Evolutionary conservation across 2,113 vertebrate species (phyloP).

Genomic region (Daubentonia madagascariensis): DNA sequence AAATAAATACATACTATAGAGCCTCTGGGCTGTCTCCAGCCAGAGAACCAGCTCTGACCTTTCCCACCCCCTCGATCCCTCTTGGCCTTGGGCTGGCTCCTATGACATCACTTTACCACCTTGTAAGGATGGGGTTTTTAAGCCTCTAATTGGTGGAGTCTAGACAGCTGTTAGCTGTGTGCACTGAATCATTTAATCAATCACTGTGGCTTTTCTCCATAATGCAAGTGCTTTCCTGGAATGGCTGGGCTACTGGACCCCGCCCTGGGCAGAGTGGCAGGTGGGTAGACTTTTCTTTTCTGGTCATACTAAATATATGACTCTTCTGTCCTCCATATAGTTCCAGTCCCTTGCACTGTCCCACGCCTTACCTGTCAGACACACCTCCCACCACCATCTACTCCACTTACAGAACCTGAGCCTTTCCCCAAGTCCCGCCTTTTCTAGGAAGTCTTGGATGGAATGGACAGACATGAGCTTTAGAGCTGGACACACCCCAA

Average conservation of each 20-base stretch:
- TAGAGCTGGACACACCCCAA: background rate
- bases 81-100: background rate
- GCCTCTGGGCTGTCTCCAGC: background rate
- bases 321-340: background rate
- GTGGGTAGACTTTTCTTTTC: background rate
- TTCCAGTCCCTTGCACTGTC: background rate
- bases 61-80: background rate
- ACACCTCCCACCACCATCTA: accelerated
- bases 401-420: background rate
- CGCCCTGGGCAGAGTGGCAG: background rate
- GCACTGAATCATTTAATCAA: background rate
- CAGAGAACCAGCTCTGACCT: background rate
- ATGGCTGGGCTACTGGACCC: background rate
- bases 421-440: background rate
- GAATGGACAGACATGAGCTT: background rate
- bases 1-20: background rate
- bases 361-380: background rate
- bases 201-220: conserved; percentile 12
- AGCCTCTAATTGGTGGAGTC: background rate
- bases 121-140: background rate
- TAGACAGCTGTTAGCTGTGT: background rate
- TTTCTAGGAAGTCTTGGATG: background rate
- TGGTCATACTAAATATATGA: background rate
- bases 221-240: conserved; percentile 44
- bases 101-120: background rate